Conservation (phyloP, 2,113 vertebrate genomes). For the Pelobates fuscus region DNA sequence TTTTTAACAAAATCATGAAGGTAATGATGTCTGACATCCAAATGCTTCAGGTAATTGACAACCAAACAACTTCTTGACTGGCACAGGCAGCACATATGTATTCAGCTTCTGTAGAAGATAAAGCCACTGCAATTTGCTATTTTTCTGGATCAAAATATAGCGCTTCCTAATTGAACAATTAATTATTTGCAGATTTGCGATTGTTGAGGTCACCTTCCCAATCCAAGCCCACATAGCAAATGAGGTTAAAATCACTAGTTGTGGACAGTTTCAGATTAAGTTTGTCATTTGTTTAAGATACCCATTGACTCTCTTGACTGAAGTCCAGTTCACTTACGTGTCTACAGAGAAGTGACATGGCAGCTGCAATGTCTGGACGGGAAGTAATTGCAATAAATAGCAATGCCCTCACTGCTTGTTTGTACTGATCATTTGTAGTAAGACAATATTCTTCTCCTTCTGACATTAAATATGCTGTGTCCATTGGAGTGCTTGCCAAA, state of each 20-base stretch:
- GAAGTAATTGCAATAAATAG: neutral
- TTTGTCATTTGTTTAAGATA: neutral
- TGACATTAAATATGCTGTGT: neutral
- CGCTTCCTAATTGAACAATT: neutral
- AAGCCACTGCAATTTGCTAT: neutral
- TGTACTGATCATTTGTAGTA: neutral
- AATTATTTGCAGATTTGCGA: neutral
- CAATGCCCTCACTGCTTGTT: neutral
- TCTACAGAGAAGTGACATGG: neutral
- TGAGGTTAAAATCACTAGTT: neutral
- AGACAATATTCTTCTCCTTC: neutral
- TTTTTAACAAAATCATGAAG: neutral
- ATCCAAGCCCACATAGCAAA: neutral
- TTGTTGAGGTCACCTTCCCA: neutral
- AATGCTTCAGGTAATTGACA: neutral
- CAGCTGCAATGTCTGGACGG: neutral
- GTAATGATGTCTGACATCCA: neutral
- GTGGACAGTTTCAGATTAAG: conserved; percentile 17
- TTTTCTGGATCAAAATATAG: neutral
- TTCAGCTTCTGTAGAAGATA: neutral
- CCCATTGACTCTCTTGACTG: neutral
- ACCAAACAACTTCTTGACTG: neutral
- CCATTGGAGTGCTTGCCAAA: neutral
- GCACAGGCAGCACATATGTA: neutral
- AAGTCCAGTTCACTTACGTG: neutral